Percentiles rank a stretch among this genome's conserved stretches.
These are phyloP conservation scores for Euphydryas editha DNA, from an alignment of 2,888 invertebrate species.

Conservation along the genomic window DNA sequence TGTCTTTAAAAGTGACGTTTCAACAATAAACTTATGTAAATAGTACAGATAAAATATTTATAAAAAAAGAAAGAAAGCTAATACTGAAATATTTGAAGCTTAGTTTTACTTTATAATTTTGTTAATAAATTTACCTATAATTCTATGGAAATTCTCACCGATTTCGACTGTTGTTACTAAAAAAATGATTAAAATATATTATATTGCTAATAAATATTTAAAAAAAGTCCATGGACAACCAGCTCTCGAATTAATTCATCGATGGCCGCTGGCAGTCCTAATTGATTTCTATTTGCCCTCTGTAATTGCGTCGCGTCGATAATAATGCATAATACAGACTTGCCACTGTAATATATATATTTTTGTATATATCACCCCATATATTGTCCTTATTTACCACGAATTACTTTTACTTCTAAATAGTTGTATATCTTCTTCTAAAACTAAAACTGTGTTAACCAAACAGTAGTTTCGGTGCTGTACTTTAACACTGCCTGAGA, in stretches of 20 bases:
- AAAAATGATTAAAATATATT: neutral
- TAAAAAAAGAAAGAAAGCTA: too few relatives aligned
- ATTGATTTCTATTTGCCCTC: constrained; percentile 74
- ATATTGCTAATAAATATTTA: neutral
- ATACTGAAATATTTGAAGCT: too few relatives aligned
- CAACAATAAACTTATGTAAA: too few relatives aligned
- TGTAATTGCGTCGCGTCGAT: constrained; percentile 59
- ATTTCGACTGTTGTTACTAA: neutral
- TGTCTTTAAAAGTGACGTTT: too few relatives aligned
- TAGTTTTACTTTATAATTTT: neutral
- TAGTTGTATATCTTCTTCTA: too few relatives aligned
- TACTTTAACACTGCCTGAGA: too few relatives aligned
- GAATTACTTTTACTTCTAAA: too few relatives aligned
- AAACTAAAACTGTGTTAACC: too few relatives aligned
- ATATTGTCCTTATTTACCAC: neutral
- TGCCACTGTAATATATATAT: constrained; percentile 9
- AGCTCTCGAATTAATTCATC: constrained; percentile 50
- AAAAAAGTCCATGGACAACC: neutral
- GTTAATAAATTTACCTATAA: neutral
- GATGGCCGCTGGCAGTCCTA: constrained; percentile 58
- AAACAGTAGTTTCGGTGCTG: too few relatives aligned
- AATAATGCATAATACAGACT: constrained; percentile 44
- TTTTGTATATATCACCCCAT: neutral
- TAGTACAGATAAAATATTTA: too few relatives aligned
- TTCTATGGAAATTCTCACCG: too few relatives aligned